Evolutionary conservation across 2,888 invertebrate species (phyloP).

Genomic region (Synanthedon myopaeformis): DNA sequence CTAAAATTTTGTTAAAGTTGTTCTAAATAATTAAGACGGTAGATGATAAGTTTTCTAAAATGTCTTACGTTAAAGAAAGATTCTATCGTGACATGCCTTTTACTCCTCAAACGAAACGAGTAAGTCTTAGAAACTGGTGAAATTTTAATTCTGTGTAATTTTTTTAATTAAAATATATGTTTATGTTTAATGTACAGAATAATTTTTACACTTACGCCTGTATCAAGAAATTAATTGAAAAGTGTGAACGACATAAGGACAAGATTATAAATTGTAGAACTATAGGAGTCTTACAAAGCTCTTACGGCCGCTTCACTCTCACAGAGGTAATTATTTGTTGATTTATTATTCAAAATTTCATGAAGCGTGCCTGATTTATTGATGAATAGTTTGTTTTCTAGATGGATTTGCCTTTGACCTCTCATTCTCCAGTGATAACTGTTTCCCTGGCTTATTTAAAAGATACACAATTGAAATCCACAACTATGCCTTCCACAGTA

Average conservation of each 20-base stretch:
- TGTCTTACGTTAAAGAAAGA: constrained; percentile 19
- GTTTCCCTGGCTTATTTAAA: constrained; percentile 36
- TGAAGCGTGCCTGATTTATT: neutral
- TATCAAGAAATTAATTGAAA: constrained; percentile 21
- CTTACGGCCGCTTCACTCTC: constrained; percentile 34
- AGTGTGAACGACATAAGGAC: constrained; percentile 17
- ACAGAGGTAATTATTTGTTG: constrained; percentile 23
- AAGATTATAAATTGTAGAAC: constrained; percentile 33
- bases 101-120: constrained; percentile 24
- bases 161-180: neutral
- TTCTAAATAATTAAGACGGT: too few relatives aligned
- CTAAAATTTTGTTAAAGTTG: too few relatives aligned
- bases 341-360: neutral
- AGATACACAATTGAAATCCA: constrained; percentile 17
- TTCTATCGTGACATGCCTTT: constrained; percentile 28
- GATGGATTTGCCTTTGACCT: neutral
- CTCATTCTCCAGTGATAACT: constrained; percentile 11
- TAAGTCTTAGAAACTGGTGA: constrained; percentile 12
- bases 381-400: neutral
- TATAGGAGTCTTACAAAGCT: constrained; percentile 40
- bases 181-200: constrained; percentile 24
- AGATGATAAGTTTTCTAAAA: constrained; percentile 4
- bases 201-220: constrained; percentile 34
- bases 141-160: neutral
- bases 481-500: constrained; percentile 36